These are phyloP conservation scores for Nyctibius grandis DNA, from an alignment of 2,797 vertebrate genomes.

Conservation along the genomic window DNA sequence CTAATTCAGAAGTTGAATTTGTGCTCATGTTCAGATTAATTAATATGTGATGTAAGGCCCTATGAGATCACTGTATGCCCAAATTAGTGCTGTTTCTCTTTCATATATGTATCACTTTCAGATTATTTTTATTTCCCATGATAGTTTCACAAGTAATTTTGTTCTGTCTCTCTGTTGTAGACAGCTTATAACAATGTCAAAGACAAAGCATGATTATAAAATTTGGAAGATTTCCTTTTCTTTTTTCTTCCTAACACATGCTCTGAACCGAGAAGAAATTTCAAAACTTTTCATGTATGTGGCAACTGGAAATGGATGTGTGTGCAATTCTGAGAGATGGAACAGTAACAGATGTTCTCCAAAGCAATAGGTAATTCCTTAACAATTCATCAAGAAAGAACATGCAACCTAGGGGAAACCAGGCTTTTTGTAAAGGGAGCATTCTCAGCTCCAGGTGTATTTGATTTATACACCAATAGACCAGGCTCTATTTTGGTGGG, in stretches of 20 bases:
- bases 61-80: background rate
- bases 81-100: background rate
- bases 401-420: conserved; percentile 1
- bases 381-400: conserved; percentile 6
- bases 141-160: background rate
- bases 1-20: background rate
- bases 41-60: background rate
- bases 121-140: background rate
- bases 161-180: background rate
- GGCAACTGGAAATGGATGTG: background rate
- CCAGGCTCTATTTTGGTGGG: conserved; percentile 5
- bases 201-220: background rate
- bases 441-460: conserved; percentile 25
- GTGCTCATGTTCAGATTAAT: background rate
- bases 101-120: background rate
- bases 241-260: background rate
- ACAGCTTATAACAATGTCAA: background rate
- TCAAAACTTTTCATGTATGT: background rate
- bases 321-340: background rate
- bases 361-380: conserved; percentile 33
- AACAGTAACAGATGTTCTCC: conserved; percentile 34
- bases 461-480: too few relatives aligned
- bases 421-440: conserved; percentile 45
- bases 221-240: background rate
- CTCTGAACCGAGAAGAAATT: background rate